Evolutionary conservation across 2,113 vertebrate species (phyloP).

Genomic region (Brachyhypopomus gauderio): DNA sequence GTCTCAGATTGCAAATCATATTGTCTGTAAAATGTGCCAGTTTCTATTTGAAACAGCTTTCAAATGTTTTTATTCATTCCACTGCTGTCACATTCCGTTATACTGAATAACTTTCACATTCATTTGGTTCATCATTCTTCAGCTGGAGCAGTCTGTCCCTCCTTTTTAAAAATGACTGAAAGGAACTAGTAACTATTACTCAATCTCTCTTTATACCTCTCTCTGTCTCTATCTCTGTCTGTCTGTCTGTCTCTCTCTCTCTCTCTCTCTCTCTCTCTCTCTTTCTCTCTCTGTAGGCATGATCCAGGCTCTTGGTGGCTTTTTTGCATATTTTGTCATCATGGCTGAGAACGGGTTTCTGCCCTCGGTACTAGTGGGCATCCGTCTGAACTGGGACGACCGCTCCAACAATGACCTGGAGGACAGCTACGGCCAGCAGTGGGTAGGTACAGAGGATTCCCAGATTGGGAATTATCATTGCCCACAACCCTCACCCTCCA

Average conservation of each 20-base stretch:
- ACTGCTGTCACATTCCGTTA: too few species aligned
- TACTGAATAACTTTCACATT: too few species aligned
- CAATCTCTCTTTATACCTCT: neutral
- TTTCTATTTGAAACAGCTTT: too few species aligned
- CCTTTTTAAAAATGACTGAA: too few species aligned
- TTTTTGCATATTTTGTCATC: slow-evolving; percentile 84
- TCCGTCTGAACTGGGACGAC: slow-evolving; percentile 81
- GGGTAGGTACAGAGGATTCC: slow-evolving; percentile 72
- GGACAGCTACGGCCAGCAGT: slow-evolving; percentile 90
- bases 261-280: neutral
- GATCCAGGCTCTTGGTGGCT: slow-evolving; percentile 90
- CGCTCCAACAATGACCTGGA: slow-evolving; percentile 78
- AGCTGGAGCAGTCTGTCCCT: too few species aligned
- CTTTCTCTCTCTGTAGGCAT: slow-evolving; percentile 74
- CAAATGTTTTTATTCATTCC: too few species aligned
- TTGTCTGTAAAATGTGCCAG: too few species aligned
- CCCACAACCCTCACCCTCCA: neutral
- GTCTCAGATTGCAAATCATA: too few species aligned
- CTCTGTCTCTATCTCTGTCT: neutral
- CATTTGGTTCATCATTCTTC: too few species aligned
- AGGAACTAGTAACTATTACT: too few species aligned
- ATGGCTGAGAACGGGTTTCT: slow-evolving; percentile 85
- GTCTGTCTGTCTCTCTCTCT: neutral
- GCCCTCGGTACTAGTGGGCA: slow-evolving; percentile 76
- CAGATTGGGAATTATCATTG: too few species aligned